Base-by-base conservation (phyloP, 2,888 invertebrate species). In the Chrysopilus asiliformis region DNA sequence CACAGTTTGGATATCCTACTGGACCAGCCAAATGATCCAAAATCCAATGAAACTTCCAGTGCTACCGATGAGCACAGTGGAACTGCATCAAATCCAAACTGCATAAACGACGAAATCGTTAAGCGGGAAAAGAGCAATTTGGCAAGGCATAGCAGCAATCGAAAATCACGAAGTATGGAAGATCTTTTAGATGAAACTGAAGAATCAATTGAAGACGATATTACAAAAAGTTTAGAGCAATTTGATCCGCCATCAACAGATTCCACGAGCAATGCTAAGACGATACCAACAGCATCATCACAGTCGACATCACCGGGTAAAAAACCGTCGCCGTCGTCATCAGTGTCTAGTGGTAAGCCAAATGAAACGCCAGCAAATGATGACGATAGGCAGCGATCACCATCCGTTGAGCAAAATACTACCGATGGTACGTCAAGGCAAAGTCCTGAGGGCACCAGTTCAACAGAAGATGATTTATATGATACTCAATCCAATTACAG, bases 1-100 rank as follows among this genome's bases (percentile, higher is more conserved):
- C 72, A 72, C 36, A 76, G 76, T 56, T 72, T 76, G 46, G 75
- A 76, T 53, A 74, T 71, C 13, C 62, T 75, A 31, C 58, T 75
- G 43, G 72, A 74, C 46, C n/a, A n/a, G n/a, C n/a, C n/a, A n/a
- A 67, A 61, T 39, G 39, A 47, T 10, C 28, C 32, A 26, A 20
- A 42, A 43, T 27, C 28, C 43, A 4, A 34, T 35, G 10, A 34
- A 39, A 16, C 44, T 45, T 1, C 33, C 43, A 5, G 22, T 32
- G 6, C 52, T 51, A 13, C 12, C 38, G 7, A 16, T 35, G 4
- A 10, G 13, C 28, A 28, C 53, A 25, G 52, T 54, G 19, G 20
- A 12, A 12, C 4, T 17, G 6, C 26, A 8, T 4, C 9, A 26
- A 7, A 26, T 7, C 22, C 22, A 22, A 22, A 8, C 10, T 27